A percentile compares a stretch with the other conserved stretches of the same genome.
Evolutionary conservation across 2,113 vertebrate genomes (phyloP).

Genomic region (Nycticebus coucang): DNA sequence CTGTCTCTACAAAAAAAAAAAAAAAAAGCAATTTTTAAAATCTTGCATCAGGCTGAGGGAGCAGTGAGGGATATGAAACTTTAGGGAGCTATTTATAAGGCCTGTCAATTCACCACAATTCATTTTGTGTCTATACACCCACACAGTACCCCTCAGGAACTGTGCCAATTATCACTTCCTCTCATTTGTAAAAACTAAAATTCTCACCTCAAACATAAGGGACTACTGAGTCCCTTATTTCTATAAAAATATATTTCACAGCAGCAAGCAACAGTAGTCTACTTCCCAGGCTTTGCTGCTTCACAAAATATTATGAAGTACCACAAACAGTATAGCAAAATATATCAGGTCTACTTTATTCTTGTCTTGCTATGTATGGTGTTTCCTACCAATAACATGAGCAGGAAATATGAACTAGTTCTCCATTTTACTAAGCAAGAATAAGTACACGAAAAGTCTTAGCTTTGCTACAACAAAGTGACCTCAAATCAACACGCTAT

Average conservation of each 20-base stretch:
- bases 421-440: neutral
- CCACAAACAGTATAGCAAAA: neutral
- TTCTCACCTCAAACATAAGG: constrained; percentile 58
- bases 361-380: neutral
- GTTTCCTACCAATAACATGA: constrained; percentile 4
- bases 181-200: constrained; percentile 68
- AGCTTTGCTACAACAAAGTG: neutral
- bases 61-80: constrained; percentile 25
- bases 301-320: constrained; percentile 54
- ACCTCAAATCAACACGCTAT: neutral
- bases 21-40: constrained; percentile 38
- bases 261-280: constrained; percentile 36
- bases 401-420: constrained; percentile 35
- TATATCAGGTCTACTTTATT: neutral
- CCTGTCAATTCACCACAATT: constrained; percentile 54
- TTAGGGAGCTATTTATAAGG: constrained; percentile 51
- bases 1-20: no score
- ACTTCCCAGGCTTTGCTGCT: constrained; percentile 44
- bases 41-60: neutral
- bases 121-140: neutral
- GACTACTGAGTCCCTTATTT: neutral
- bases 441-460: neutral
- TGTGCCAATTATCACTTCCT: constrained; percentile 70
- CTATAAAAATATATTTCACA: constrained; percentile 61
- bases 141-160: constrained; percentile 39